These are phyloP conservation scores for Lepidurus apus DNA, from an alignment of 1,140 invertebrate species.

Conservation along the genomic window DNA sequence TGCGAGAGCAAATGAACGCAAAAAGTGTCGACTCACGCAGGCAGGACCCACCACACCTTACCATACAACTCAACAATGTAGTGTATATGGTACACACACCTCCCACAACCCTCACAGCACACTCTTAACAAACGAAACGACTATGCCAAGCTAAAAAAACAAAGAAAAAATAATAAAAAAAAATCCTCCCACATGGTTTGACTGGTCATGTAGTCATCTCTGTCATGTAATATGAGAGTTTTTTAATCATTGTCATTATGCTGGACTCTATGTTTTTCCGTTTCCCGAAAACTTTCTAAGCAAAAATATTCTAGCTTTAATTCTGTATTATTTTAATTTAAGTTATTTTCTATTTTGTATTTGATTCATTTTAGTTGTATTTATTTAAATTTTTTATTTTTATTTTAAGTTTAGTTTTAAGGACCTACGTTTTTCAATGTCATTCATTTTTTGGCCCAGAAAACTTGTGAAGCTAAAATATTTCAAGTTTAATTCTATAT, in stretches of 20 bases:
- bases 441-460: not conserved
- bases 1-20: not conserved
- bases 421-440: not conserved
- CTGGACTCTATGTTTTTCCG: not conserved
- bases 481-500: not conserved
- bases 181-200: too few relatives aligned
- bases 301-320: not conserved
- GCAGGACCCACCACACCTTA: not conserved
- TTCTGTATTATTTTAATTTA: not conserved
- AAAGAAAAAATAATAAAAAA: not conserved
- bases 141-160: not conserved
- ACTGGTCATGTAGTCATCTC: too few relatives aligned
- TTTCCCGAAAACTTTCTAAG: not conserved
- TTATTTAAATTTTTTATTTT: not conserved
- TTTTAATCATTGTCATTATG: too few relatives aligned
- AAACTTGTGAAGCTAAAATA: not conserved
- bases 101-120: not conserved
- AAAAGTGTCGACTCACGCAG: slow-evolving; percentile 18
- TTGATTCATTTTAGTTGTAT: too few relatives aligned
- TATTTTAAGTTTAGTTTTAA: not conserved
- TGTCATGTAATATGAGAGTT: too few relatives aligned
- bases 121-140: too few relatives aligned
- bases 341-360: not conserved
- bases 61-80: not conserved
- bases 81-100: not conserved